Conservation (phyloP, 2,797 vertebrate genomes). For the Paratrypauchen microcephalus region DNA sequence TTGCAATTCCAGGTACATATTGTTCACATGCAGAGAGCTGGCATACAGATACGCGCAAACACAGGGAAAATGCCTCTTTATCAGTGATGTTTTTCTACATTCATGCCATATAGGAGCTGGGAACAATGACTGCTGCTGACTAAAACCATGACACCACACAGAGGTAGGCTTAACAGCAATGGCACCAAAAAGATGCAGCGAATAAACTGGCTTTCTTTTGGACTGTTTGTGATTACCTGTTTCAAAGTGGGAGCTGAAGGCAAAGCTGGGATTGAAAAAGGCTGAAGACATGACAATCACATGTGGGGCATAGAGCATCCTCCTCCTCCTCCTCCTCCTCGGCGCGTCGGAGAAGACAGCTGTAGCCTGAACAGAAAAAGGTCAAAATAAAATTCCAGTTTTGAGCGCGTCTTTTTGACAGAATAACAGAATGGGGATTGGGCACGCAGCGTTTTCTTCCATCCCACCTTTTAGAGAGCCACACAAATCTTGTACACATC, state of each 20-base stretch:
- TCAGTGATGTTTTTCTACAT: neutral
- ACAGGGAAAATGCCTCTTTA: neutral
- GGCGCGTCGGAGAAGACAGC: constrained; percentile 50
- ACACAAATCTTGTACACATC: constrained; percentile 51
- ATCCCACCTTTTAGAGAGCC: constrained; percentile 49
- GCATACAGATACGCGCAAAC: neutral
- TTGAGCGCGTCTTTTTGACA: constrained; percentile 49
- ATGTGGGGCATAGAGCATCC: constrained; percentile 77
- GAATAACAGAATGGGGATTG: constrained; percentile 15
- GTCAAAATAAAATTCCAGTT: constrained; percentile 43
- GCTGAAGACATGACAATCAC: constrained; percentile 89
- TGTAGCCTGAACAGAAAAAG: constrained; percentile 41
- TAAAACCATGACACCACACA: constrained; percentile 1
- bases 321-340: constrained; percentile 81
- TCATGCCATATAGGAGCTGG: neutral
- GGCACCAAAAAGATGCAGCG: neutral
- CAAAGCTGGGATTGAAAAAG: constrained; percentile 91
- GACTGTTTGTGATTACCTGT: constrained; percentile 79
- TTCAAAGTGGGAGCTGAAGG: constrained; percentile 95
- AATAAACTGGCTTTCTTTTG: neutral
- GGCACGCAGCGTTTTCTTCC: constrained; percentile 67
- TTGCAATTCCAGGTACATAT: neutral
- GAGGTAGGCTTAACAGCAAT: neutral
- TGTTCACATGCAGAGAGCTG: neutral
- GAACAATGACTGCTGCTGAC: neutral